Base-by-base conservation (phyloP, 2,888 invertebrate genomes). In the Melanchra persicariae region DNA sequence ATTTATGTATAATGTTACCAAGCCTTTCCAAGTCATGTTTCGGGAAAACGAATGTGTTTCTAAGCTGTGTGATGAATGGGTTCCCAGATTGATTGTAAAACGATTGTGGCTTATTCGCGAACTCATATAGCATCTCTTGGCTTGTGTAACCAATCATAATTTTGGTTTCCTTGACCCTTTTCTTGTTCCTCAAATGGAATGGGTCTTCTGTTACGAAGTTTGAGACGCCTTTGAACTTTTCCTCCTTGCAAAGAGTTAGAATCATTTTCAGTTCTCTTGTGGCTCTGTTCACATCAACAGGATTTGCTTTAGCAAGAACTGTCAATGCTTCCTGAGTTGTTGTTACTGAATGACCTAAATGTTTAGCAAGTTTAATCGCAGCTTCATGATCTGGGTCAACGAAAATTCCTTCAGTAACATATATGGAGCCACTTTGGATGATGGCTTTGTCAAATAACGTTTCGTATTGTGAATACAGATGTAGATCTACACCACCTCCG, bases 111-210 rank as follows among this genome's bases (percentile, higher is more conserved):
- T 87, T 78, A n/a, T 84, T 84, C 7, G 77, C 83, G 37, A 88
- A 89, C 54, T 76, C 77, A 19, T 75, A 81, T 34, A 90, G 82
- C 19, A 87, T 81, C 76, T 93, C 93, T 73, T 90, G 88, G 60
- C 89, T 90, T 4, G 88, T 92, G 37, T 89, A 90, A 0, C 92
- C 93, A 4, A 90, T 84, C 60, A 93, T 80, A 22, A 93, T 87
- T 5, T 87, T 80, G 0, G 79, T 87, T 6, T 84, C 69, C 47
- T 70, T 83, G 0, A 89, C 70, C 72, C 82, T 88, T 5, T 78
- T 57, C 5, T 78, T 70, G 10, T 83, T 79, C 47, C 79, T 77
- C 19, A 90, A 70, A 52, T 89, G 87, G 24, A 87, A 87, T 2
- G 87, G 87, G 60, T 89, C 86, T 9, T 82, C 68, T 0, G 81